A percentile compares a stretch with the other conserved stretches of the same genome.
These are phyloP conservation scores for Numenius arquata DNA, from an alignment of 2,113 vertebrate genomes.

Conservation along the genomic window DNA sequence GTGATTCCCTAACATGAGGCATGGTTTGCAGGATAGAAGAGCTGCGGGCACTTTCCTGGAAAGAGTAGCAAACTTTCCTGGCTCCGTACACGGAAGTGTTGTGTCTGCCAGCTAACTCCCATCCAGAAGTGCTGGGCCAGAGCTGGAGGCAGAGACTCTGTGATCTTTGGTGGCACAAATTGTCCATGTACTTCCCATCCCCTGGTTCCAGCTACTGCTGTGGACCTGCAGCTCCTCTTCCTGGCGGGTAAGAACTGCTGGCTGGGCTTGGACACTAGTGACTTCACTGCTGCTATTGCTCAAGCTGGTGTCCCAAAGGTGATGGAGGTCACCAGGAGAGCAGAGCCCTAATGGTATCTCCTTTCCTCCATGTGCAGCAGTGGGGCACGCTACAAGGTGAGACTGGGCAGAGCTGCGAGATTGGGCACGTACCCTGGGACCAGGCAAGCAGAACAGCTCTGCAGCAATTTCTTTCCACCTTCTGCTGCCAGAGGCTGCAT, in stretches of 20 bases:
- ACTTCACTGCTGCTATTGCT: not conserved
- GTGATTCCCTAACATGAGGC: not conserved
- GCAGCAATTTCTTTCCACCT: not conserved
- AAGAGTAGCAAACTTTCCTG: not conserved
- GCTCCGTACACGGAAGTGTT: not conserved
- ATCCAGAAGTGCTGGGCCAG: not conserved
- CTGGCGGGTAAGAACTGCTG: not conserved
- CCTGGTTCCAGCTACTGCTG: not conserved
- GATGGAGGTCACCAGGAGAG: not conserved
- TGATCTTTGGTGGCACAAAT: not conserved
- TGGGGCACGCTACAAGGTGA: not conserved
- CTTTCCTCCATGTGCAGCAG: accelerated
- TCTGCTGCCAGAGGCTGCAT: not conserved
- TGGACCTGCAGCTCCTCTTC: not conserved
- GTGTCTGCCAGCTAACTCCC: not conserved
- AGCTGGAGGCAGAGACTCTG: not conserved
- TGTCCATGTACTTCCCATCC: not conserved
- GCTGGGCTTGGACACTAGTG: not conserved
- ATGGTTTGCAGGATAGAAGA: not conserved
- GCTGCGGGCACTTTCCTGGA: not conserved
- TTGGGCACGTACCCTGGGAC: not conserved
- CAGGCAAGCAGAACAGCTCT: not conserved
- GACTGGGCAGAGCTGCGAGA: accelerated
- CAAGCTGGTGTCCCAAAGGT: not conserved
- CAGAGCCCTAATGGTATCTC: not conserved